A percentile compares a stretch with the other conserved stretches of the same genome.
Conservation (phyloP, 2,113 vertebrate species). For the Platichthys flesus region DNA sequence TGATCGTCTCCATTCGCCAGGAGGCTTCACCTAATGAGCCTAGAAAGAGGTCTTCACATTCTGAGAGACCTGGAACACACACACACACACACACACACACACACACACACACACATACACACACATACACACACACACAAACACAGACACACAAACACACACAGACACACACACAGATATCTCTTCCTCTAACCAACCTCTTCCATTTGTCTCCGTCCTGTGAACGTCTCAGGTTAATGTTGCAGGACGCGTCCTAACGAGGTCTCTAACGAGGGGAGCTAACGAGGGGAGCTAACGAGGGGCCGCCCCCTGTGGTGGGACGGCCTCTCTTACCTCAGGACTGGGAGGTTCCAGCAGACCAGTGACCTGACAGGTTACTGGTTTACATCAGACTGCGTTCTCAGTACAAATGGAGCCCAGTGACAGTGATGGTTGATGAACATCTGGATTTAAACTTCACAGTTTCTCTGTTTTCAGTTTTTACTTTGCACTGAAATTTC, state of each 20-base stretch:
- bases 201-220: slow-evolving; percentile 43
- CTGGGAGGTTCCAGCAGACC: no score
- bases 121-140: slow-evolving; percentile 10
- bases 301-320: not conserved
- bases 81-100: slow-evolving; percentile 17
- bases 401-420: no score
- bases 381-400: no score
- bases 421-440: no score
- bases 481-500: no score
- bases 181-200: slow-evolving; percentile 6
- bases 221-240: slow-evolving; percentile 40
- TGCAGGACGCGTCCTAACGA: slow-evolving; percentile 46
- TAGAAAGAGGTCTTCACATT: not conserved
- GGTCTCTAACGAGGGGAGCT: slow-evolving; percentile 13
- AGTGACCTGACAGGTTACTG: no score
- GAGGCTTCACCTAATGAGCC: slow-evolving; percentile 27
- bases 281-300: slow-evolving; percentile 11
- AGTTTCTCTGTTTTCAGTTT: no score
- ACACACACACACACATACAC: slow-evolving; percentile 19
- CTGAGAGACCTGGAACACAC: not conserved
- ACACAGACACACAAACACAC: slow-evolving; percentile 4
- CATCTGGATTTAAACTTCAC: no score
- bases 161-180: slow-evolving; percentile 3
- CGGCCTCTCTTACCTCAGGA: not conserved
- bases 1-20: not conserved